Evolutionary conservation across 2,113 vertebrate genomes (phyloP).

Genomic region (Eptatretus burgeri): DNA sequence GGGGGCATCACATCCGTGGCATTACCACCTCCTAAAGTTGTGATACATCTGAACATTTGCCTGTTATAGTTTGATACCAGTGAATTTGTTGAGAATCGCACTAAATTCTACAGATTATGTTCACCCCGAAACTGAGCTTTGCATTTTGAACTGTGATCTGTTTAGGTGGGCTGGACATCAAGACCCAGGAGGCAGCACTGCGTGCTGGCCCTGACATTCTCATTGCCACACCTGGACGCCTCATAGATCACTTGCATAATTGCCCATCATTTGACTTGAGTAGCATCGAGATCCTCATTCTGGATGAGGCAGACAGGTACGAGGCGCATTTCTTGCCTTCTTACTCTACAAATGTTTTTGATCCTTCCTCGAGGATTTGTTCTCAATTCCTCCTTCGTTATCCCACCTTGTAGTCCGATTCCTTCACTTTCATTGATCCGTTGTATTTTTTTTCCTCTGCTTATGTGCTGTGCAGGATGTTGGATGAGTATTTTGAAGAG

Average conservation of each 20-base stretch:
- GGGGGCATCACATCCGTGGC: too few species aligned
- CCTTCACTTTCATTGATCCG: neutral
- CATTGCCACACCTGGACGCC: constrained; percentile 63
- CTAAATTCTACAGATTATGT: too few species aligned
- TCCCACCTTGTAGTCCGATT: neutral
- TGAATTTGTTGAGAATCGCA: too few species aligned
- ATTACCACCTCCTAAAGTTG: too few species aligned
- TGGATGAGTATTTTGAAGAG: constrained; percentile 94
- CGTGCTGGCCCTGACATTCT: constrained; percentile 58
- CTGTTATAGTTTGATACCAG: too few species aligned
- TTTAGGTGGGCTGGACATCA: constrained; percentile 63
- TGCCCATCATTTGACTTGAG: constrained; percentile 67
- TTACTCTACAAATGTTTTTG: neutral
- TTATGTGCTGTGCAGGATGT: constrained; percentile 28
- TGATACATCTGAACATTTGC: too few species aligned
- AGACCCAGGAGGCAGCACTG: constrained; percentile 64
- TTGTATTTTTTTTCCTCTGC: neutral
- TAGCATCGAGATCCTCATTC: constrained; percentile 64
- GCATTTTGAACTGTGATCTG: too few species aligned
- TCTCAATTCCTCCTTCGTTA: neutral
- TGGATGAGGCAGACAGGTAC: constrained; percentile 82
- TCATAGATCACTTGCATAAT: constrained; percentile 92
- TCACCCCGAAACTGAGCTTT: too few species aligned
- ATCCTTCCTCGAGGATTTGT: neutral
- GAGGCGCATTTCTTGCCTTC: neutral